Percentiles rank a stretch among this genome's conserved stretches.
Conservation (phyloP, 2,888 invertebrate genomes). For the Nymphalis urticae region DNA sequence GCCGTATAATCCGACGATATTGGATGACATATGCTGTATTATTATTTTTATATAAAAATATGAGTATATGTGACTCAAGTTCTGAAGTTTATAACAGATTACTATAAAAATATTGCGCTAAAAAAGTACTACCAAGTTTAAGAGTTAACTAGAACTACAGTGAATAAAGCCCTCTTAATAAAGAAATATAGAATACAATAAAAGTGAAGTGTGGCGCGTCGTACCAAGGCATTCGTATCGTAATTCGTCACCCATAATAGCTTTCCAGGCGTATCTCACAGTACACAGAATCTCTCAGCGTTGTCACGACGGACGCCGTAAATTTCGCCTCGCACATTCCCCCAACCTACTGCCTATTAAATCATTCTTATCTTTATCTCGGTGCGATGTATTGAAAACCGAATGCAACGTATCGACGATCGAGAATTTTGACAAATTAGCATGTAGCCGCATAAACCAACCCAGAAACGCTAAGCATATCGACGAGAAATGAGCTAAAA, state of each 20-base stretch:
- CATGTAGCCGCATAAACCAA: constrained; percentile 56
- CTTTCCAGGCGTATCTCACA: constrained; percentile 40
- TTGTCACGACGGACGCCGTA: constrained; percentile 52
- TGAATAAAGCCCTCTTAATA: background rate
- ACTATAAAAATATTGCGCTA: background rate
- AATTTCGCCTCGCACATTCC: constrained; percentile 55
- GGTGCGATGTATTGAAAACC: constrained; percentile 38
- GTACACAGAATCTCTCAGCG: constrained; percentile 52
- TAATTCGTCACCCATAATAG: constrained; percentile 39
- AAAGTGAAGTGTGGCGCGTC: background rate
- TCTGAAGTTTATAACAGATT: background rate
- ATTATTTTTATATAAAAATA: background rate
- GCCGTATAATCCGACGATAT: background rate
- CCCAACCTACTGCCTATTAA: constrained; percentile 47
- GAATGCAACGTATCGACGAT: constrained; percentile 42
- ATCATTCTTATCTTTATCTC: constrained; percentile 47
- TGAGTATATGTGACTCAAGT: too few species aligned
- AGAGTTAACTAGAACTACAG: background rate
- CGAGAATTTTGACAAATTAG: constrained; percentile 46
- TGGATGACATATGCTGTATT: background rate
- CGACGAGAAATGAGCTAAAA: constrained; percentile 27
- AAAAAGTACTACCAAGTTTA: background rate
- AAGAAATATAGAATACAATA: background rate
- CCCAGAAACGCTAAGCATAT: constrained; percentile 57
- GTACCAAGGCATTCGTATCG: constrained; percentile 11